Evolutionary conservation across 2,113 vertebrate species (phyloP), one percentile per base, ranked within the genome.

Genomic region (Oryzias javanicus): DNA sequence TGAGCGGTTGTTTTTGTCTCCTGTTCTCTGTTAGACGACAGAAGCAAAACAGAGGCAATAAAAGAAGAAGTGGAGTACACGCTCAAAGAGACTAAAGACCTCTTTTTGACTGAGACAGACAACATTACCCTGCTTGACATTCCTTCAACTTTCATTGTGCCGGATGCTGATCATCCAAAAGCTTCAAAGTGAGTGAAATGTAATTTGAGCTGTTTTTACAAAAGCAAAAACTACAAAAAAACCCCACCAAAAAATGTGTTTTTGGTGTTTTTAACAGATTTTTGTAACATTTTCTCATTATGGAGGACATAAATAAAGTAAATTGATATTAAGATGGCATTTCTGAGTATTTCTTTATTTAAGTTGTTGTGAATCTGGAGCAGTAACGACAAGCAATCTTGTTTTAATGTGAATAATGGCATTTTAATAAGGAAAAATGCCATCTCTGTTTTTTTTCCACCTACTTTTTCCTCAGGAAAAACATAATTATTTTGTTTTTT

Each of bases 71-170:
- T 89, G 56, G 89, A 93, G 10, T 87, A 90, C 8, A 89, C 92
- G 42, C 62, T 95, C 65, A 89, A 92, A 35, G 90, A 75, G 45
- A 48, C 47, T 4, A 70, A 93, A 54, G 81, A 94, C 8, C 54
- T 92, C 59, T 64, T 83, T 51, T 83, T 98, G 15, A 79, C 84
- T 0, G 95, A 96, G 78, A 94, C 94, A 0, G 92, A 93, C 65
- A 94, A 75, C 1, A 50, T 96, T 24, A 89, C 82, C 56, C 46
- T 97, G 19, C 76, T 97, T 58, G 82, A 95, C 19, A 58, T 95
- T 46, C 90, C 93, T 0, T 56, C 84, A n/a, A 72, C 74, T 14
- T 64, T 79, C 14, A 6, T 94, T 70, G 93, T 94, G 19, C 55
- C 70, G 8, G 92, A 94, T 27, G 87, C 92, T 8, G 87, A 90